Percentiles rank a stretch among this genome's conserved stretches.
Conservation (phyloP, 2,797 vertebrate genomes). For the Manis pentadactyla region DNA sequence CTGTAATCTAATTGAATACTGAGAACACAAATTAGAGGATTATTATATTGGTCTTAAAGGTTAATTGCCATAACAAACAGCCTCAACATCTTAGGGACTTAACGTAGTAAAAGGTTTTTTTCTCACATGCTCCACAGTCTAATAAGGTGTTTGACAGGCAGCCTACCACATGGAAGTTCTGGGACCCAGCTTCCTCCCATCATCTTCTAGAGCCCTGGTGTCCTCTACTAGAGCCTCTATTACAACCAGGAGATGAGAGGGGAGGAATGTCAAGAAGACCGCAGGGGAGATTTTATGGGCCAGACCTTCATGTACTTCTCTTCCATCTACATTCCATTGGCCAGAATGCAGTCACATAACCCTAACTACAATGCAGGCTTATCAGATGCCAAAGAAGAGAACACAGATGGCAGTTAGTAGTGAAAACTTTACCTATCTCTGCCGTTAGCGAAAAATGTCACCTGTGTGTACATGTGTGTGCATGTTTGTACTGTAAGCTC, state of each 20-base stretch:
- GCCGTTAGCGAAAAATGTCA: background rate
- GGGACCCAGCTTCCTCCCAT: background rate
- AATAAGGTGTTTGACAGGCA: background rate
- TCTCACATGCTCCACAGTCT: background rate
- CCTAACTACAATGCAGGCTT: background rate
- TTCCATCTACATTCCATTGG: background rate
- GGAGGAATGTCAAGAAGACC: background rate
- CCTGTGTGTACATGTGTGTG: background rate
- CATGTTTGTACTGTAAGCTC: background rate
- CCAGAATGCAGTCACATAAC: background rate
- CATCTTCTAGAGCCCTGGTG: background rate
- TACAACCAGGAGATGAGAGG: background rate
- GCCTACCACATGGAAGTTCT: background rate
- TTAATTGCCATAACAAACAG: conserved; percentile 12
- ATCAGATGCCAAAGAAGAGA: background rate
- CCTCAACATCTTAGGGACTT: background rate
- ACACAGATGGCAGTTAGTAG: background rate
- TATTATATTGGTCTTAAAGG: conserved; percentile 23
- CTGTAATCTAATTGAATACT: background rate
- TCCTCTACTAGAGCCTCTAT: background rate
- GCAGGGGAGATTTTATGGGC: background rate
- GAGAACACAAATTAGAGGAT: background rate
- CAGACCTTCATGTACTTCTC: background rate
- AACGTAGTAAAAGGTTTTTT: background rate
- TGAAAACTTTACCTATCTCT: background rate